Evolutionary conservation across 2,113 vertebrate species (phyloP).

Genomic region (Tychaedon coryphoeus): DNA sequence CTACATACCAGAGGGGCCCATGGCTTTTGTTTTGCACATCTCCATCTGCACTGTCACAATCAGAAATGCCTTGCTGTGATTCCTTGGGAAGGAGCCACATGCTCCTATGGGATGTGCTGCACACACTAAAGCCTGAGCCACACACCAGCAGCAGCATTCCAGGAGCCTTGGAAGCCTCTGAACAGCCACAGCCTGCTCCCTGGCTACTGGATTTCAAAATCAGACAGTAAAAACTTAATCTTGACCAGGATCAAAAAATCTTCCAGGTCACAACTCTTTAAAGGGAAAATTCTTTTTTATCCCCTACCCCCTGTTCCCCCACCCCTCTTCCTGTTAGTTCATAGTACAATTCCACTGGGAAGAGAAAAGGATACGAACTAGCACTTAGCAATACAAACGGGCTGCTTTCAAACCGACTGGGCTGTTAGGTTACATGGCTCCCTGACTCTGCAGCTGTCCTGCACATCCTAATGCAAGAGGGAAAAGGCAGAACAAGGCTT

Average conservation of each 20-base stretch:
- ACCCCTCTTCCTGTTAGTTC: neutral
- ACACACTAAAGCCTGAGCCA: neutral
- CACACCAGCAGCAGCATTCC: neutral
- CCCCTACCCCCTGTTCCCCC: rapidly evolving
- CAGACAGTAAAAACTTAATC: neutral
- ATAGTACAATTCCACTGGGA: neutral
- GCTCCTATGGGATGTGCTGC: neutral
- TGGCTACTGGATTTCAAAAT: neutral
- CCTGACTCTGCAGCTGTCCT: neutral
- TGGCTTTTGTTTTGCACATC: neutral
- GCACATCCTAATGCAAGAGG: neutral
- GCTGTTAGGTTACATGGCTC: neutral
- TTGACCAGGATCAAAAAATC: neutral
- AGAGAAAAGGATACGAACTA: neutral
- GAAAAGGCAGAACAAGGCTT: neutral
- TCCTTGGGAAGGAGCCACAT: neutral
- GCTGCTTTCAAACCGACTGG: neutral
- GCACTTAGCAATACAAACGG: neutral
- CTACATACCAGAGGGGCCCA: neutral
- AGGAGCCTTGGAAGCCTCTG: neutral
- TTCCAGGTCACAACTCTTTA: neutral
- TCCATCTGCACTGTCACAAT: neutral
- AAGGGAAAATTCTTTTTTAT: neutral
- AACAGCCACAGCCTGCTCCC: neutral
- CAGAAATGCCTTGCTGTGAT: neutral